Base-by-base conservation (phyloP, 1,140 invertebrate genomes). In the Chrysopa pallens region DNA sequence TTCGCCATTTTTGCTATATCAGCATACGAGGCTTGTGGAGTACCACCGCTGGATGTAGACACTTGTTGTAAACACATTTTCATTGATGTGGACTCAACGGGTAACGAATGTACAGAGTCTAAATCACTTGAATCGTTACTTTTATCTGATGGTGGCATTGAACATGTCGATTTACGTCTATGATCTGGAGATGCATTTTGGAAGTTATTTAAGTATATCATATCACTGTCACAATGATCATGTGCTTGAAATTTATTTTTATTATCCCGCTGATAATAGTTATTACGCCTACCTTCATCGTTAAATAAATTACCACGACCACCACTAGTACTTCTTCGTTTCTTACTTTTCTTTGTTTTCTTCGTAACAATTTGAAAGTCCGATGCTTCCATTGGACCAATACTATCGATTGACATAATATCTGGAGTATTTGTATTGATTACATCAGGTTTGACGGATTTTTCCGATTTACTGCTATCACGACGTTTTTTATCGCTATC, bases 301-400 rank as follows among this genome's bases (percentile, higher is more conserved):
- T 45, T 36, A 17, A 36, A 44, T 35, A 45, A 44, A 40, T 46
- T 50, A 23, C 23, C 47, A 38, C 46, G 50, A 38, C 51, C 58
- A 50, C 44, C 56, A 39, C 47, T 60, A 37, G 55, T 38, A 53
- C 59, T 65, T 1, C 69, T 63, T 17, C 69, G 70, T 48, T 78
- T 76, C 52, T 80, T 76, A 48, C 70, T 72, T 46, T 74, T 74
- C 49, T 78, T 78, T 50, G 78, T 78, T 50, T 78, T 77, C 49
- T 80, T 81, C 8, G 75, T 79, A 36, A 82, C 78, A 15, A 78
- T 73, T 50, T 76, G 68, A 57, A 80, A 81, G 42, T 81, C 78
- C 1, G 66, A 59, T 12, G 61, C 63, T 54, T 70, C 68, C 29
- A 58, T 40, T 9, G 8, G 4, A 2, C 31, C n/a, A 12, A 33